phyloP scores from a whole-genome alignment of 30 jellyfish, hydroid and myxozoan genomes.

The Hydractinia symbiolongicarpus region DNA sequence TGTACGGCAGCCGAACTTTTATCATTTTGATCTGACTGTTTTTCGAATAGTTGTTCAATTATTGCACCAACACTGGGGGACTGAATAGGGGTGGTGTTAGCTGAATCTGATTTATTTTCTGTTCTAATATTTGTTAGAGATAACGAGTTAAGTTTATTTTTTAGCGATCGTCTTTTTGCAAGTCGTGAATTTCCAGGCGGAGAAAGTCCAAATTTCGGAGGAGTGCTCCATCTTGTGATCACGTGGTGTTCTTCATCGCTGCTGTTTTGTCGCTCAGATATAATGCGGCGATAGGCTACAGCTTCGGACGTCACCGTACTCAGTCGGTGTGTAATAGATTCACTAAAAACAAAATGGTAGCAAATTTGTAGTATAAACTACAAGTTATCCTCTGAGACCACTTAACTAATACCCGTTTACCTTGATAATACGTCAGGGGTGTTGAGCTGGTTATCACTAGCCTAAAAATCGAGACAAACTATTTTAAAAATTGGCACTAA shows the following conservation, averaged over 20 bases:
- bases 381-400: neutral
- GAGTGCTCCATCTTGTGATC: slow-evolving; percentile 55
- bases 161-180: slow-evolving; percentile 68
- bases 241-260: slow-evolving; percentile 36
- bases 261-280: slow-evolving; percentile 48
- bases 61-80: slow-evolving; percentile 32
- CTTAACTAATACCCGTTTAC: neutral
- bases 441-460: slow-evolving; percentile 31
- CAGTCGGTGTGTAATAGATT: slow-evolving; percentile 24
- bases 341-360: neutral
- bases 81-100: slow-evolving; percentile 32
- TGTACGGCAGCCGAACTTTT: no score
- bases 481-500: no score
- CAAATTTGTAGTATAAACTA: no score
- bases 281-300: slow-evolving; percentile 71
- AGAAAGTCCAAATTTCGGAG: slow-evolving; percentile 82
- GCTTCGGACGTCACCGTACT: slow-evolving; percentile 62
- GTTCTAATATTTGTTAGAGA: neutral
- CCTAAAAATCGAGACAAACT: slow-evolving; percentile 13
- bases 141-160: slow-evolving; percentile 22
- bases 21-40: neutral
- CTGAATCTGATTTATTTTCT: neutral
- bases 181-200: slow-evolving; percentile 86
- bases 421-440: slow-evolving; percentile 34
- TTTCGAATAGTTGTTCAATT: slow-evolving; percentile 16